Base-by-base conservation (phyloP, 2,888 invertebrate genomes). In the Lacanobia wlatinum region DNA sequence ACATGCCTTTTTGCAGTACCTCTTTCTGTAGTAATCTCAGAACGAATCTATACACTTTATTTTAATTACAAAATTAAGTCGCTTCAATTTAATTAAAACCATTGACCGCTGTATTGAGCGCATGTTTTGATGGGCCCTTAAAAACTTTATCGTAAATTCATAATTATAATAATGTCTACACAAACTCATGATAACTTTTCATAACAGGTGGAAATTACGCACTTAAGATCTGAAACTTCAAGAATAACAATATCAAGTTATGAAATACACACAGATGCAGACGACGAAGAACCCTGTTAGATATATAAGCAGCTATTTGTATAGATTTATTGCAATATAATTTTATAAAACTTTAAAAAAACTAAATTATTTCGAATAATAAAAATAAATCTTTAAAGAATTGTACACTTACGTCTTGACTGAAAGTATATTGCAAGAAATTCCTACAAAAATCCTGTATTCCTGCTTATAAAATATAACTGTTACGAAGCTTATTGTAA, bases 161-260 rank as follows among this genome's bases (percentile, higher is more conserved):
- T 38, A 60, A 46, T n/a, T 21, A 34, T 43, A 43, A 28, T 28
- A 58, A 58, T 28, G 14, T 48, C 0, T 28, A 18, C 28, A 72
- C 5, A 62, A 53, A 66, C 53, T 82, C 55, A 82, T 74, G 8
- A 52, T 59, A n/a, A 23, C 65, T 70, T 80, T 76, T 84, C 83
- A 83, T 73, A 67, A 86, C 95, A 96, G 96, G 92, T 94, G 65
- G 95, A 96, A 90, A 91, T 96, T 66, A 89, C 90, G 0, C 95
- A 95, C 75, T 91, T 96, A 21, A 86, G 93, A 16, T 94, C 93
- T 6, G 95, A 96, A 85, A 95, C 92, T 0, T 92, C 94, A 40
- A 92, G 91, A 72, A 92, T 96, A 62, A 92, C 91, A 14, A 90
- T 95, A 84, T 90, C 95, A 0, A 91, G 93, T 8, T 95, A 95